These are phyloP conservation scores for Tortricodes alternella DNA, from an alignment of 2,888 invertebrate genomes.

Conservation along the genomic window DNA sequence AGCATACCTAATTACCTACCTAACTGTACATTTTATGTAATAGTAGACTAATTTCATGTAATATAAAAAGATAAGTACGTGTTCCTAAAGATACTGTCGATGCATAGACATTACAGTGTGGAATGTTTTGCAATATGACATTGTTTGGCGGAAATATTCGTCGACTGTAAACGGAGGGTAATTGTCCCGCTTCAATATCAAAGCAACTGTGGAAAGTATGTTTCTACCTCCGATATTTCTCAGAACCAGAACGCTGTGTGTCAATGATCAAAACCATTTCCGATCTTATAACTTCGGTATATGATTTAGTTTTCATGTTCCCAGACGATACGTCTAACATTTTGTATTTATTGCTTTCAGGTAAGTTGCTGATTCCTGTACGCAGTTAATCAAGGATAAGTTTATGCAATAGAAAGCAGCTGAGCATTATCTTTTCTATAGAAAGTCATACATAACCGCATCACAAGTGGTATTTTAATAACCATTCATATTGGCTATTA, in stretches of 20 bases:
- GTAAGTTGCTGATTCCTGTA: constrained; percentile 36
- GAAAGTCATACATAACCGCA: constrained; percentile 1
- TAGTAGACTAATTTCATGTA: too few species aligned
- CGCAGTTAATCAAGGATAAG: constrained; percentile 29
- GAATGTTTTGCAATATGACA: constrained; percentile 63
- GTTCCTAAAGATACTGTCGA: not conserved
- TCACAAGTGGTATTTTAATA: not conserved
- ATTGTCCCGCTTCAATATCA: constrained; percentile 38
- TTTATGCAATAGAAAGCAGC: constrained; percentile 35
- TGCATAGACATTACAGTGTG: constrained; percentile 16
- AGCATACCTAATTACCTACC: too few species aligned
- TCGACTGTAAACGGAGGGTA: constrained; percentile 49
- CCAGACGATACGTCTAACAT: not conserved
- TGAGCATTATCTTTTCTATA: constrained; percentile 5
- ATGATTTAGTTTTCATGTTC: not conserved
- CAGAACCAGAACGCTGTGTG: constrained; percentile 2
- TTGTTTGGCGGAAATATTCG: constrained; percentile 64
- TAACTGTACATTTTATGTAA: too few species aligned
- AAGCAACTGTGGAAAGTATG: constrained; percentile 14
- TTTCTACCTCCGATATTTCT: constrained; percentile 14
- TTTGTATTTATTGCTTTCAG: constrained; percentile 35
- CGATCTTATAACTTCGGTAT: not conserved
- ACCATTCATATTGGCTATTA: constrained; percentile 3
- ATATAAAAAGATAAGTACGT: not conserved
- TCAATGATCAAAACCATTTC: not conserved